A percentile compares a stretch with the other conserved stretches of the same genome.
phyloP scores from a whole-genome alignment of 2,113 vertebrate species.

The Haemorhous mexicanus region DNA sequence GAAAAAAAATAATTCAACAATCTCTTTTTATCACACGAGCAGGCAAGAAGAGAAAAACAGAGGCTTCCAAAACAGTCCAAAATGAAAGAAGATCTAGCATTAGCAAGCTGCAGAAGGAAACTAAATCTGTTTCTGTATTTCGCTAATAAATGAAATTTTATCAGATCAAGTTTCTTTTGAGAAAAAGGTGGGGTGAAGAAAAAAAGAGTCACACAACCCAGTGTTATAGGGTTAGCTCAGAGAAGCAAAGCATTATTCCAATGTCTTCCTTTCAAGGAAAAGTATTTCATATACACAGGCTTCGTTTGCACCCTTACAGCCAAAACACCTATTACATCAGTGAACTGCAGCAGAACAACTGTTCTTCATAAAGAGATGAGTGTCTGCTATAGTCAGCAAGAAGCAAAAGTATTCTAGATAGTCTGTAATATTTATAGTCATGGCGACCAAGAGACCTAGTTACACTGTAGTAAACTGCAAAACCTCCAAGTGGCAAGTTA shows the following conservation, averaged over 20 bases:
- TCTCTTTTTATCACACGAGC: not conserved
- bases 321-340: not conserved
- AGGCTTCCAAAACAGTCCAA: not conserved
- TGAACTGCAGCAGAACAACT: not conserved
- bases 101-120: not conserved
- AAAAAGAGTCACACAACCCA: not conserved
- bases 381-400: not conserved
- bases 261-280: conserved; percentile 54
- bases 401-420: not conserved
- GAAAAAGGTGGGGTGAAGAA: not conserved
- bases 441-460: rapidly evolving
- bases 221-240: not conserved
- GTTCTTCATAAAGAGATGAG: not conserved
- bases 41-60: not conserved
- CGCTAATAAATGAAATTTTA: not conserved
- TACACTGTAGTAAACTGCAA: not conserved
- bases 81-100: not conserved
- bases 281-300: conserved; percentile 9
- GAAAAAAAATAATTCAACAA: not conserved
- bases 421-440: not conserved
- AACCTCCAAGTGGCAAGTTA: not conserved
- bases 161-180: not conserved
- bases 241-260: not conserved
- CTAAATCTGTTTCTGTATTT: not conserved
- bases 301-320: not conserved